phyloP scores from a whole-genome alignment of 1,140 invertebrate genomes.

The Watersipora subatra region DNA sequence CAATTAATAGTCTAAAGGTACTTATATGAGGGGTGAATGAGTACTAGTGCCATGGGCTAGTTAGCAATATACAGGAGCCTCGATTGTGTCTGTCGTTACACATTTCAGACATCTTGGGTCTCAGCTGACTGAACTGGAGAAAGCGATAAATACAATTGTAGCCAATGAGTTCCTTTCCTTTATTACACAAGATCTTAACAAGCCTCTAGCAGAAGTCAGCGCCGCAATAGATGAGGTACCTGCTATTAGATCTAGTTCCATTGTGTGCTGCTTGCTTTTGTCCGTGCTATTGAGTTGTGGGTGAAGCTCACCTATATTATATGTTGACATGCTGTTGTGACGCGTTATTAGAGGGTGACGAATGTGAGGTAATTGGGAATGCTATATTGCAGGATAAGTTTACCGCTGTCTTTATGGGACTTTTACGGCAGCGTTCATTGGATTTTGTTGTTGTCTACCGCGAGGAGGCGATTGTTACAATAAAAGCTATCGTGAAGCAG shows the following conservation, averaged over 20 bases:
- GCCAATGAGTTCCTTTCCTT: conserved; percentile 85
- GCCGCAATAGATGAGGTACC: conserved; percentile 43
- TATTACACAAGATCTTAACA: conserved; percentile 76
- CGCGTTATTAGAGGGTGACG: too few relatives aligned
- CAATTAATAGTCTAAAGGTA: too few relatives aligned
- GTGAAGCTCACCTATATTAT: too few relatives aligned
- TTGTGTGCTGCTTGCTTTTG: too few relatives aligned
- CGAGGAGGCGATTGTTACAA: conserved; percentile 73
- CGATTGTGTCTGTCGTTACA: too few relatives aligned
- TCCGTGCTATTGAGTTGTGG: too few relatives aligned
- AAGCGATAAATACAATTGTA: conserved; percentile 91
- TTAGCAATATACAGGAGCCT: too few relatives aligned
- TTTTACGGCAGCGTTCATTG: conserved; percentile 68
- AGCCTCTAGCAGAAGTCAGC: conserved; percentile 56
- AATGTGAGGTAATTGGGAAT: too few relatives aligned
- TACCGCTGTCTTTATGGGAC: conserved; percentile 72
- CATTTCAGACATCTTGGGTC: conserved; percentile 68
- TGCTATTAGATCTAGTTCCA: too few relatives aligned
- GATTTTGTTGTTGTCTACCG: conserved; percentile 76
- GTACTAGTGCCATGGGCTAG: too few relatives aligned
- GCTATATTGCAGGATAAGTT: conserved; percentile 66
- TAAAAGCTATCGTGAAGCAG: conserved; percentile 77
- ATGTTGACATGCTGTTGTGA: too few relatives aligned
- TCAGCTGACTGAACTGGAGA: conserved; percentile 90
- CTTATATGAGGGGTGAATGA: too few relatives aligned